These are phyloP conservation scores for Tenthredo amoena DNA, from an alignment of 2,888 invertebrate species.

Conservation along the genomic window DNA sequence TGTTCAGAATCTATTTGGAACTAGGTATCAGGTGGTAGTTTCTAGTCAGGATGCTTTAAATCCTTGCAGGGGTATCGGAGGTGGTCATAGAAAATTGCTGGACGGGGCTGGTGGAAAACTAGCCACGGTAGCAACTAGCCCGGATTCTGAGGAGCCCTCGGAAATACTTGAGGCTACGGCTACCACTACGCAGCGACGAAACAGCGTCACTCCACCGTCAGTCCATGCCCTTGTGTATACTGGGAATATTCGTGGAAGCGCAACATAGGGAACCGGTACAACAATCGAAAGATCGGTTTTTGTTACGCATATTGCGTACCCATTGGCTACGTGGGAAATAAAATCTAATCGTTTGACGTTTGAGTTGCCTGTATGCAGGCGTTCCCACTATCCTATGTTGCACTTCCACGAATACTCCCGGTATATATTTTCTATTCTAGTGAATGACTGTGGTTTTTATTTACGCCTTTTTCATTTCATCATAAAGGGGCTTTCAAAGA, in stretches of 20 bases:
- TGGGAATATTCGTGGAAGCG: too few species aligned
- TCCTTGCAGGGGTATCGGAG: constrained; percentile 79
- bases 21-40: constrained; percentile 57
- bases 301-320: too few species aligned
- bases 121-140: constrained; percentile 80
- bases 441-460: constrained; percentile 37
- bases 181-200: constrained; percentile 77
- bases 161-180: constrained; percentile 73
- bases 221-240: constrained; percentile 74
- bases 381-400: too few species aligned
- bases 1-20: constrained; percentile 38
- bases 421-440: constrained; percentile 46
- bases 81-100: constrained; percentile 79
- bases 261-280: too few species aligned
- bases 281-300: too few species aligned
- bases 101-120: constrained; percentile 79
- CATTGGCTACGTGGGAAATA: too few species aligned
- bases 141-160: constrained; percentile 79
- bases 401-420: too few species aligned
- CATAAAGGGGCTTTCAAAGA: not conserved
- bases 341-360: too few species aligned
- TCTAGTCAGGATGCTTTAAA: constrained; percentile 69
- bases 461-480: not conserved
- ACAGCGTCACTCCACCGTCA: constrained; percentile 81
- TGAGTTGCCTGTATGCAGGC: too few species aligned